These are phyloP conservation scores for Lutraria lutraria DNA, from an alignment of 2,888 invertebrate species.

Conservation along the genomic window DNA sequence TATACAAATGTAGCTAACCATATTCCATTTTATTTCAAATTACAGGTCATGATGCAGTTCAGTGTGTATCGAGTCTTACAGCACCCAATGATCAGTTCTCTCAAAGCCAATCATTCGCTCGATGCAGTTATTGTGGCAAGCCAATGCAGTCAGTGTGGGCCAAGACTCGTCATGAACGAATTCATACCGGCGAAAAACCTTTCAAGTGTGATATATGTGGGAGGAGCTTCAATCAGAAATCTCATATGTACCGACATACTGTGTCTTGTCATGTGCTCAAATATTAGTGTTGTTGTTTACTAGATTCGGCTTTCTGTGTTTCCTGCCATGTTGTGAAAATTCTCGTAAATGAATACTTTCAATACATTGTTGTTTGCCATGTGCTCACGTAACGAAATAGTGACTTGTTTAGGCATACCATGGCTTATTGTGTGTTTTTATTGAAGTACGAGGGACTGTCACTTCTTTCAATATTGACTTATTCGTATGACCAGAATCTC, in stretches of 20 bases:
- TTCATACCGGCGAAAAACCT: constrained; percentile 35
- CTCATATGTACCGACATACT: not conserved
- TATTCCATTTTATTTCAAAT: constrained; percentile 16
- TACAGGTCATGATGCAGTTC: not conserved
- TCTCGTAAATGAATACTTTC: not conserved
- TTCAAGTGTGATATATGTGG: constrained; percentile 33
- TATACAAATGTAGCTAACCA: too few relatives aligned
- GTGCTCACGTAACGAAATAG: not conserved
- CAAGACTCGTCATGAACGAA: constrained; percentile 26
- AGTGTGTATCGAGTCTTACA: not conserved
- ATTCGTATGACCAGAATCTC: too few relatives aligned
- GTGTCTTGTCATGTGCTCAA: not conserved
- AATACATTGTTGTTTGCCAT: not conserved
- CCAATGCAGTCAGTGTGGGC: not conserved
- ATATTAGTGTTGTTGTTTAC: not conserved
- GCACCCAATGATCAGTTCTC: not conserved
- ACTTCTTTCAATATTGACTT: too few relatives aligned
- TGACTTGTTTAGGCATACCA: not conserved
- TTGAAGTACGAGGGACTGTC: not conserved
- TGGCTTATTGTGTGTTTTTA: not conserved
- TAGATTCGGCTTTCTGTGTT: not conserved
- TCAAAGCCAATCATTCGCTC: not conserved
- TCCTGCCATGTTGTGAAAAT: not conserved
- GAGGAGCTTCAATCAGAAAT: constrained; percentile 23
- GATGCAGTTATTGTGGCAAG: constrained; percentile 25